These are phyloP conservation scores for Polymixis lichenea DNA, from an alignment of 2,888 invertebrate genomes.

Conservation along the genomic window DNA sequence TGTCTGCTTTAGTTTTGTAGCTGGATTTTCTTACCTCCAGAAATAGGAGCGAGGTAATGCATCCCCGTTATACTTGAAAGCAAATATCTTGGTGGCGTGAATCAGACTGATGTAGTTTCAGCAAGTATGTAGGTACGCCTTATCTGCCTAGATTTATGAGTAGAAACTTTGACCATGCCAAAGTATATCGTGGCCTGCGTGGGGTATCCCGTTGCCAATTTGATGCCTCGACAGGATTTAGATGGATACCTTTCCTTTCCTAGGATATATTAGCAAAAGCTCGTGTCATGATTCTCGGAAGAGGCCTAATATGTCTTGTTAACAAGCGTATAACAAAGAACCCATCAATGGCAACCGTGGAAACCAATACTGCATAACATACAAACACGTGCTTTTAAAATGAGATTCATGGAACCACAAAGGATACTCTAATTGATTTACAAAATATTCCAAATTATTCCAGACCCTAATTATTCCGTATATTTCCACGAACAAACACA, in stretches of 20 bases:
- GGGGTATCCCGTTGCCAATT: background rate
- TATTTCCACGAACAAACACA: constrained; percentile 59
- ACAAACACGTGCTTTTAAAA: background rate
- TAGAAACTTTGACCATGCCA: no score
- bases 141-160: no score
- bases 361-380: background rate
- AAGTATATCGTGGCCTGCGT: background rate
- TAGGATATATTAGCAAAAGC: background rate
- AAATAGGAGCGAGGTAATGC: background rate
- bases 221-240: background rate
- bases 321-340: background rate
- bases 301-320: no score
- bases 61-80: background rate
- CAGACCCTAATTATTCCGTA: constrained; percentile 41
- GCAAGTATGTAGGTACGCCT: no score
- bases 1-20: constrained; percentile 17
- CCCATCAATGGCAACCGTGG: background rate
- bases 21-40: constrained; percentile 21
- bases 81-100: background rate
- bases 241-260: background rate
- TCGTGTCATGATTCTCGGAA: background rate
- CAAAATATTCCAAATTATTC: constrained; percentile 43
- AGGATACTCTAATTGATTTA: background rate
- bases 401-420: background rate
- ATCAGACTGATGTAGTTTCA: background rate